Evolutionary conservation across 2,797 vertebrate genomes (phyloP).

Genomic region (Poliocrania exsul): DNA sequence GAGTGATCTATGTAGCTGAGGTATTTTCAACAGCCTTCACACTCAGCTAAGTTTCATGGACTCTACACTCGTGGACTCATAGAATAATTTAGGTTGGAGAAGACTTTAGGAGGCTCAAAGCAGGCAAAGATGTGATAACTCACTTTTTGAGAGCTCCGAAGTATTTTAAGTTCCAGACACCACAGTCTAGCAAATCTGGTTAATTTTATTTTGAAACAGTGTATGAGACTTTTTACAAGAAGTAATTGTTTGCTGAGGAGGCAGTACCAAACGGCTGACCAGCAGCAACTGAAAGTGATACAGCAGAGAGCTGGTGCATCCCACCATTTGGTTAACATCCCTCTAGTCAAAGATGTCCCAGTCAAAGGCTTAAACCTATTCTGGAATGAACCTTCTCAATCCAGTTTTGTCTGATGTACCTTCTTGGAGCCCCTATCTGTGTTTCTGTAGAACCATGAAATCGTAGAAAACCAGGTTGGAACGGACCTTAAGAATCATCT

Average conservation of each 20-base stretch:
- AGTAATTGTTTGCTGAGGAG: background rate
- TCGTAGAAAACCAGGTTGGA: background rate
- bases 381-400: background rate
- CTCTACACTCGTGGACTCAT: background rate
- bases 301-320: background rate
- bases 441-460: background rate
- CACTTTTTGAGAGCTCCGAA: background rate
- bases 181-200: background rate
- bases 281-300: background rate
- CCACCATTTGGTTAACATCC: background rate
- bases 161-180: background rate
- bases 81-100: background rate
- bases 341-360: background rate
- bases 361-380: background rate
- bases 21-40: background rate
- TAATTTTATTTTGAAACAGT: background rate
- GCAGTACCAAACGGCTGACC: background rate
- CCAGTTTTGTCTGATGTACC: background rate
- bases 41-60: background rate
- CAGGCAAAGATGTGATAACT: background rate
- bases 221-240: background rate
- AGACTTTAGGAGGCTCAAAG: background rate
- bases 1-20: background rate
- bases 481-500: background rate
- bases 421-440: background rate